Percentiles rank a stretch among this genome's conserved stretches.
Evolutionary conservation across 2,888 invertebrate species (phyloP).

Genomic region (Phortica okadai): DNA sequence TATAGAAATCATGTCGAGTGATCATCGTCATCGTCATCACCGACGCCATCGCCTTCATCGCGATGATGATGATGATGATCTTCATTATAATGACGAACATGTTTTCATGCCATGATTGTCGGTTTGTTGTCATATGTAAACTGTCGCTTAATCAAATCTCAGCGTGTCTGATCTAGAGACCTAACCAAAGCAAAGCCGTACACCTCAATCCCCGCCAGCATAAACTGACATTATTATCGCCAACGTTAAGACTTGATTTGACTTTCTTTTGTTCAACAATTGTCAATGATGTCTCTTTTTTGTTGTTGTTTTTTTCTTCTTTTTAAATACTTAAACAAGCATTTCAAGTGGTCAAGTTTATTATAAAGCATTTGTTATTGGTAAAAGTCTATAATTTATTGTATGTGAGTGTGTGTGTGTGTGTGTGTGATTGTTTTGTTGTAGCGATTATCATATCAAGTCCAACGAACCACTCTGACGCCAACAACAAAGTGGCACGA

Average conservation of each 20-base stretch:
- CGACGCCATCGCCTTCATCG: too few relatives aligned
- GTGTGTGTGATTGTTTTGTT: not conserved
- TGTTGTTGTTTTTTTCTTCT: not conserved
- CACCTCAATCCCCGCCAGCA: not conserved
- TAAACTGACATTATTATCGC: not conserved
- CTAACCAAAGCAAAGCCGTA: not conserved
- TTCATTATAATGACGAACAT: conserved; percentile 8
- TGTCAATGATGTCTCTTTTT: not conserved
- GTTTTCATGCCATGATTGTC: conserved; percentile 6
- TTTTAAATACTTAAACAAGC: not conserved
- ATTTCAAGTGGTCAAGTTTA: conserved; percentile 30
- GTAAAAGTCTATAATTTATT: conserved; percentile 20
- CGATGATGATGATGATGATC: not conserved
- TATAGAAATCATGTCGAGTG: conserved; percentile 30
- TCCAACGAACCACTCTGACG: not conserved
- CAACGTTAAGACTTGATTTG: not conserved
- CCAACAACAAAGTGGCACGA: conserved; percentile 16
- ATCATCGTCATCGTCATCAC: not conserved
- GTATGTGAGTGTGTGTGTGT: not conserved
- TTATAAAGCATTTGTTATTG: conserved; percentile 21
- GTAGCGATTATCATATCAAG: conserved; percentile 16
- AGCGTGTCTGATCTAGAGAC: not conserved
- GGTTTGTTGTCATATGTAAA: not conserved
- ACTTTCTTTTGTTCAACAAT: conserved; percentile 10
- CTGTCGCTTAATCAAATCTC: conserved; percentile 23